Conservation (phyloP, 2,797 vertebrate species). For the Muraenolepis orangiensis region DNA sequence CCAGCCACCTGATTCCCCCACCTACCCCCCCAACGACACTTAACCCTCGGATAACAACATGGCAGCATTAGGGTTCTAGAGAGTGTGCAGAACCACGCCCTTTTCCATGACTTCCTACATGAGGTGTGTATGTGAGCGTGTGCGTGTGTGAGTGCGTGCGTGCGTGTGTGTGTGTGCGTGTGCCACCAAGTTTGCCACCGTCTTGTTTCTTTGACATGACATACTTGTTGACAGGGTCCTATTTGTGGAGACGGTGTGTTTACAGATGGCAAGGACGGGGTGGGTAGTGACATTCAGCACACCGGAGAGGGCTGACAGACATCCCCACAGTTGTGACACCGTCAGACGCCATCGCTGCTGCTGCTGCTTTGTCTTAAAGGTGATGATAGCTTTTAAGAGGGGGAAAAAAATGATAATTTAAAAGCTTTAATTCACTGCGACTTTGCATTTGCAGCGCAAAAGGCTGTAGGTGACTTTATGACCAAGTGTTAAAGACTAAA, state of each 20-base stretch:
- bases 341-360: constrained; percentile 3
- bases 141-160: neutral
- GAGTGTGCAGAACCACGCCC: neutral
- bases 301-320: constrained; percentile 19
- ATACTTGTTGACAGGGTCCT: constrained; percentile 33
- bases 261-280: constrained; percentile 1
- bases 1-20: neutral
- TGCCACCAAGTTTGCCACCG: neutral
- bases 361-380: constrained; percentile 33
- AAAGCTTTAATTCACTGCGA: constrained; percentile 41
- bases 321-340: constrained; percentile 23
- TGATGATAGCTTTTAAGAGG: constrained; percentile 35
- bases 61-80: neutral
- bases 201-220: constrained; percentile 2
- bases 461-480: constrained; percentile 26
- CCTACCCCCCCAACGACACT: too few relatives aligned
- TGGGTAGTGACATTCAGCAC: constrained; percentile 12
- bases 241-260: constrained; percentile 21
- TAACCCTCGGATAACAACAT: too few relatives aligned
- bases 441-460: constrained; percentile 18
- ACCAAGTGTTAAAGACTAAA: constrained; percentile 31
- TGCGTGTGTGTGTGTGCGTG: neutral
- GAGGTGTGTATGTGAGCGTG: neutral
- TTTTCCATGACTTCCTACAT: neutral
- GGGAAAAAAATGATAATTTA: constrained; percentile 42